Percentiles rank a stretch among this genome's conserved stretches.
These are phyloP conservation scores for Mythimna pallens DNA, from an alignment of 2,888 invertebrate species.

Conservation along the genomic window DNA sequence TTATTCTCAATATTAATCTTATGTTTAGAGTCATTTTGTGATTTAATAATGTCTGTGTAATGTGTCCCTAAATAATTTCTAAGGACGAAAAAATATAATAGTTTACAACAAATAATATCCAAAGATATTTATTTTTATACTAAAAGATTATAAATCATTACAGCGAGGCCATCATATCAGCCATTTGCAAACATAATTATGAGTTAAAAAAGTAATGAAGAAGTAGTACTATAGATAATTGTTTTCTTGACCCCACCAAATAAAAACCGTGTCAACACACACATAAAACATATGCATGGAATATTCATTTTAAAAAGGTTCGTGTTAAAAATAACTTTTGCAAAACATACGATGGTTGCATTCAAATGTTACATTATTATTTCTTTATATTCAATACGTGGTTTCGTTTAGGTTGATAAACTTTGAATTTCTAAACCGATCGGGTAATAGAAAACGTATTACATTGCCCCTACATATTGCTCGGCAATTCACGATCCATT, in stretches of 20 bases:
- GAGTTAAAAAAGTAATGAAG: constrained; percentile 4
- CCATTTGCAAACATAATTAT: constrained; percentile 12
- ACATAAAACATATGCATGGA: constrained; percentile 49
- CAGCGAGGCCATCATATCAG: not conserved
- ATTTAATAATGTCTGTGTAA: not conserved
- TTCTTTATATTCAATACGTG: constrained; percentile 54
- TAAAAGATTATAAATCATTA: not conserved
- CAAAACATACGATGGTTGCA: constrained; percentile 48
- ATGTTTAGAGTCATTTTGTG: not conserved
- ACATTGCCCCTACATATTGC: constrained; percentile 43
- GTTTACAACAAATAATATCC: not conserved
- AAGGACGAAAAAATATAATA: not conserved
- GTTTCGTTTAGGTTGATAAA: constrained; percentile 57
- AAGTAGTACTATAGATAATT: constrained; percentile 3
- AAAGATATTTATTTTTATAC: not conserved
- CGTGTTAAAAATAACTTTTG: constrained; percentile 61
- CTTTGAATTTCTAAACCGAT: constrained; percentile 57
- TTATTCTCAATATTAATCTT: not conserved
- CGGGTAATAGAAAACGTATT: constrained; percentile 55
- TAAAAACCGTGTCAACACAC: constrained; percentile 52
- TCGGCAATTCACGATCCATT: constrained; percentile 10
- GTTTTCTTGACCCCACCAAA: constrained; percentile 25
- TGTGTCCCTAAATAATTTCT: not conserved
- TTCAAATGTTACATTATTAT: constrained; percentile 47
- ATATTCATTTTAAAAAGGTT: constrained; percentile 56